Base-by-base conservation (phyloP, 1,140 invertebrate genomes). In the Varroa destructor region DNA sequence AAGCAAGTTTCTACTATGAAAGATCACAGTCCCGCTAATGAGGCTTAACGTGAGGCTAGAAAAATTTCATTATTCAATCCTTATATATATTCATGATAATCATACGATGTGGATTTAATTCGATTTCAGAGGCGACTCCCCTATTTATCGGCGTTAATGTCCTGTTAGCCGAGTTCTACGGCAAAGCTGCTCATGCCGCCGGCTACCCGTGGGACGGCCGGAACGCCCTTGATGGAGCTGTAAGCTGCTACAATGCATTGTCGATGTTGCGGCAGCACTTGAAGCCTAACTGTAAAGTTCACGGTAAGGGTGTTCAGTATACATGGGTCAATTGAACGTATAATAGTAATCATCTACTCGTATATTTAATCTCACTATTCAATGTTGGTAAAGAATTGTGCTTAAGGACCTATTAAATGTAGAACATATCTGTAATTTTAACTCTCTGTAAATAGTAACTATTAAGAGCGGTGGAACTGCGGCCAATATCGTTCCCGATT, bases 401-500 rank as follows among this genome's bases (percentile, higher is more conserved):
- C 25, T 25, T 25, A 25, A 25, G 25, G 25, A 25, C 25, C 25
- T 25, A 25, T 25, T 25, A 25, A 25, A 25, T 25, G 25, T 25
- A 25, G 25, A 25, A 25, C 25, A 25, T 25, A 25, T 25, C 25
- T 25, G 25, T 25, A 25, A 25, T 25, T 25, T 25, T 25, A 25
- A 25, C 25, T 25, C 25, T 25, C 25, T 25, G 25, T 25, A 25
- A 25, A 25, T 71, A 76, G 75, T 43, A 14, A 73, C 75, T 54
- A 76, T 76, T 37, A 78, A 75, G 6, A 79, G 80, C 72, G 80
- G 80, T 43, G 80, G 80, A n/a, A 71, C 67, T 2, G 76, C 75
- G n/a, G 76, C 79, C 5, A 81, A 81, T 73, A 77, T 81, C 8
- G 80, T 81, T 12, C 80, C 80, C 12, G 77, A 79, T 6, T 72